These are phyloP conservation scores for Solenopsis invicta DNA, from an alignment of 1,140 invertebrate species.

Conservation along the genomic window DNA sequence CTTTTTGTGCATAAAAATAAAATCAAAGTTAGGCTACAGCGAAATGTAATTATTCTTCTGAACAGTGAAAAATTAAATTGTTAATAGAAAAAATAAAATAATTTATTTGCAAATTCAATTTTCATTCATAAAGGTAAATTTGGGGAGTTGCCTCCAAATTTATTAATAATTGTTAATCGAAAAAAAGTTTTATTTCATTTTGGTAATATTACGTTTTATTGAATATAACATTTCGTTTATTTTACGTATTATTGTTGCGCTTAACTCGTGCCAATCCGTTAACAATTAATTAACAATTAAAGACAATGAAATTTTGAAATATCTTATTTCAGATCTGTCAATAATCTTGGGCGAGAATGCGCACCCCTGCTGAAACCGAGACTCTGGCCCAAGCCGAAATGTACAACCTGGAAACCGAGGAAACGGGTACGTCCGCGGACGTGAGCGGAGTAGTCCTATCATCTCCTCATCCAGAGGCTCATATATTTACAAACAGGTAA, in stretches of 20 bases:
- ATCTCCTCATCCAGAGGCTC: conserved; percentile 80
- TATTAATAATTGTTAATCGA: background rate
- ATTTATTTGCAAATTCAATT: background rate
- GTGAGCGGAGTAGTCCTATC: conserved; percentile 79
- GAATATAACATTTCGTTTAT: background rate
- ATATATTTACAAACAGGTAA: conserved; percentile 84
- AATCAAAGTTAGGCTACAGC: background rate
- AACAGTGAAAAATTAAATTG: background rate
- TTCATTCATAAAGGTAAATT: background rate
- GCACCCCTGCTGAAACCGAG: conserved; percentile 80
- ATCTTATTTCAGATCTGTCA: conserved; percentile 34
- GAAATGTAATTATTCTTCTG: background rate
- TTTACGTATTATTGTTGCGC: background rate
- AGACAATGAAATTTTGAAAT: background rate
- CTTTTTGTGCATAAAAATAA: background rate
- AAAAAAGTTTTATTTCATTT: background rate
- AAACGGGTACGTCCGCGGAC: conserved; percentile 71
- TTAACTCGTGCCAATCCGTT: background rate
- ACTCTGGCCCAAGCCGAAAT: conserved; percentile 78
- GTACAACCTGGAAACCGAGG: conserved; percentile 77
- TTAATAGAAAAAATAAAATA: background rate
- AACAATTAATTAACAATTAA: background rate
- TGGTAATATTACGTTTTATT: background rate
- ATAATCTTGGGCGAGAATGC: conserved; percentile 73
- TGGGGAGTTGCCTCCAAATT: background rate